Percentiles rank a stretch among this genome's conserved stretches.
These are phyloP conservation scores for Galeruca laticollis DNA, from an alignment of 2,888 invertebrate genomes.

Conservation along the genomic window DNA sequence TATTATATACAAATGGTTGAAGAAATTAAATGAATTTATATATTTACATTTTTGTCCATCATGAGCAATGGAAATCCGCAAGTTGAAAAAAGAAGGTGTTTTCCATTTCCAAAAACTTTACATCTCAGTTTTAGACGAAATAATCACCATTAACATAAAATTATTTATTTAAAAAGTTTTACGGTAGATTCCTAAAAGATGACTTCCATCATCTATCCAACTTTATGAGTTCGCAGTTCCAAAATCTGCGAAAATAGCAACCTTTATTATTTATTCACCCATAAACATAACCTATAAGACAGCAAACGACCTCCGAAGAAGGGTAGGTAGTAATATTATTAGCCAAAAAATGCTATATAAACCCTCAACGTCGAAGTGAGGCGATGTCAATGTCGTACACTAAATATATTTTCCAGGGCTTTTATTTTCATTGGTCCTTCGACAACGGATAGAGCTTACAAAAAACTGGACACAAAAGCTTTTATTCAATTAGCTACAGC, in stretches of 20 bases:
- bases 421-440: too few species aligned
- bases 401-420: conserved; percentile 11
- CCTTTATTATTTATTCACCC: conserved; percentile 55
- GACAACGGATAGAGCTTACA: too few species aligned
- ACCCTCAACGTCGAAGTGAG: conserved; percentile 11
- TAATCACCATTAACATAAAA: not conserved
- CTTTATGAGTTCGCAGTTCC: conserved; percentile 42
- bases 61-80: too few species aligned
- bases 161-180: conserved; percentile 3
- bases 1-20: too few species aligned
- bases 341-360: conserved; percentile 44
- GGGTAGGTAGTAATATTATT: conserved; percentile 48
- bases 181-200: not conserved
- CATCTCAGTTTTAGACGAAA: too few species aligned
- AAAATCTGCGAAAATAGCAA: conserved; percentile 47
- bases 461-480: too few species aligned
- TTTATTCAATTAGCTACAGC: too few species aligned
- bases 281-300: conserved; percentile 53
- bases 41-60: too few species aligned
- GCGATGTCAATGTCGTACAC: conserved; percentile 11
- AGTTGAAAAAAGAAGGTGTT: too few species aligned
- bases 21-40: too few species aligned
- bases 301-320: conserved; percentile 50
- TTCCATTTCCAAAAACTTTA: too few species aligned
- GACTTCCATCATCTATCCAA: conserved; percentile 38